phyloP scores from a whole-genome alignment of 2,113 vertebrate genomes.

The Fregata magnificens region DNA sequence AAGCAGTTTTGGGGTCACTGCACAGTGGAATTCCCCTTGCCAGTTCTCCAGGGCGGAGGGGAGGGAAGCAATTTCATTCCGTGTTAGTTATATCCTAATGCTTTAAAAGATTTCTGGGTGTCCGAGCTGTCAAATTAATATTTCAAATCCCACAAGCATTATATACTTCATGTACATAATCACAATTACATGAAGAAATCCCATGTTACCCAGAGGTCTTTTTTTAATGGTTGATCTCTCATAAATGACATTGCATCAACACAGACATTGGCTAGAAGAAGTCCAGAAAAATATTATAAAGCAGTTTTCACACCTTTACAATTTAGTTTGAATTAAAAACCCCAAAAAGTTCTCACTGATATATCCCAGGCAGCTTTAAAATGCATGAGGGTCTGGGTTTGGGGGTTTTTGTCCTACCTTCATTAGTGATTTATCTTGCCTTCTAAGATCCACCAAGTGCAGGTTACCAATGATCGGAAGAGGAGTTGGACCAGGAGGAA shows the following conservation, averaged over 20 bases:
- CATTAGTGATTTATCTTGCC: constrained; percentile 72
- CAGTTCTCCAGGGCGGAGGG: neutral
- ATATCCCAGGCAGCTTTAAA: neutral
- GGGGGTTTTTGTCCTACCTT: constrained; percentile 58
- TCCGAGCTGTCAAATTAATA: constrained; percentile 26
- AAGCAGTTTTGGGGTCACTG: neutral
- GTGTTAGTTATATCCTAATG: neutral
- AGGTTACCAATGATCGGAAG: constrained; percentile 74
- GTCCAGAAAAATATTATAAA: neutral
- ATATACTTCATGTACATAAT: neutral
- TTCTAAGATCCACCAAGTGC: constrained; percentile 71
- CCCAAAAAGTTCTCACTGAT: neutral
- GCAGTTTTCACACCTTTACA: neutral
- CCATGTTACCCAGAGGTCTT: neutral
- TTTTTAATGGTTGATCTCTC: neutral
- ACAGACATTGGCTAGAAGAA: neutral
- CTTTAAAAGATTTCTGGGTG: neutral
- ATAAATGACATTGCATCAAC: neutral
- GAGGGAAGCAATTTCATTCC: neutral
- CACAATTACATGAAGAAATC: constrained; percentile 20
- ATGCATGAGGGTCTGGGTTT: neutral
- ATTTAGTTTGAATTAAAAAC: neutral
- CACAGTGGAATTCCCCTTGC: neutral
- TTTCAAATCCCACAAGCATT: constrained; percentile 5
- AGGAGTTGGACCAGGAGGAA: constrained; percentile 72